Evolutionary conservation across 2,797 vertebrate species (phyloP).

Genomic region (Tragopan temminckii): DNA sequence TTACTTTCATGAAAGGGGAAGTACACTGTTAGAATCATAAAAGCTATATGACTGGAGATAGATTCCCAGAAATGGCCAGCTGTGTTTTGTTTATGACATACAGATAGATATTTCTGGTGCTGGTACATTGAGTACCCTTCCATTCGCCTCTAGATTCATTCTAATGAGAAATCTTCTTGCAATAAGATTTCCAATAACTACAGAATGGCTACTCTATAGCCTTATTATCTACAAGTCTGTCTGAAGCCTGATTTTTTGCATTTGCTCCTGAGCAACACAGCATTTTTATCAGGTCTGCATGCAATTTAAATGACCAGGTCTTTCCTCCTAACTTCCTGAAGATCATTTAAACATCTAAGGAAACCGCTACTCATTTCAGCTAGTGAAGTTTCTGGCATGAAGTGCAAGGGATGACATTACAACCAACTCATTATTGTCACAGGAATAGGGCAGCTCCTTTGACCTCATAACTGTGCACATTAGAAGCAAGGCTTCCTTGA

Average conservation of each 20-base stretch:
- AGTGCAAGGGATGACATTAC: not conserved
- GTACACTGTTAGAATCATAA: not conserved
- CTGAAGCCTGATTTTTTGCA: not conserved
- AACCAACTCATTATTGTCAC: not conserved
- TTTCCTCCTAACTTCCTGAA: not conserved
- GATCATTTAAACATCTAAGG: not conserved
- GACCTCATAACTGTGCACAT: not conserved
- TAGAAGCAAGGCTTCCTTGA: not conserved
- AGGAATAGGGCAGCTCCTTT: not conserved
- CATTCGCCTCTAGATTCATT: not conserved
- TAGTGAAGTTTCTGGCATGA: not conserved
- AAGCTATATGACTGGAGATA: not conserved
- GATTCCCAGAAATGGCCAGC: not conserved
- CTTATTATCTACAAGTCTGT: not conserved
- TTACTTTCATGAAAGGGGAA: not conserved
- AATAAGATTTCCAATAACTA: not conserved
- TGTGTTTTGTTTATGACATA: not conserved
- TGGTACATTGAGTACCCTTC: not conserved
- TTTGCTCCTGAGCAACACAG: not conserved
- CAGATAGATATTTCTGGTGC: not conserved
- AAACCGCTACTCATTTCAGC: not conserved
- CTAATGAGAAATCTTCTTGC: not conserved
- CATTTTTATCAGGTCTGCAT: not conserved
- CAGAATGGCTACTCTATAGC: not conserved
- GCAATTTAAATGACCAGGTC: not conserved